A percentile compares a stretch with the other conserved stretches of the same genome.
Evolutionary conservation across 2,888 invertebrate genomes (phyloP).

Genomic region (Acanthosepion pharaonis): DNA sequence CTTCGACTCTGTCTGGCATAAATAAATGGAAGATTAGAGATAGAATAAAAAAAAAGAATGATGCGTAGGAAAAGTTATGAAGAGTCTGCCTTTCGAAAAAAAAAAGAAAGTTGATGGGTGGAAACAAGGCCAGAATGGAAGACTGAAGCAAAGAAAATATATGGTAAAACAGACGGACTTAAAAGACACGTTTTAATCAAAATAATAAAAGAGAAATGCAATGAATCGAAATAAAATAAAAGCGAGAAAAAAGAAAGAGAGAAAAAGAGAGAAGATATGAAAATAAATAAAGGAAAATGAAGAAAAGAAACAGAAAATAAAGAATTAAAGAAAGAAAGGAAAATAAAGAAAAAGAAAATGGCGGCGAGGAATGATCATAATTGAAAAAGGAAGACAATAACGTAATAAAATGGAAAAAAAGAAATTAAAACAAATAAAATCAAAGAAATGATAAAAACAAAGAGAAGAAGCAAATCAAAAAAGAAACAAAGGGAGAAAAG

Average conservation of each 20-base stretch:
- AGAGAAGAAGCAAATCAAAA: no score
- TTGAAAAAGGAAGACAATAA: background rate
- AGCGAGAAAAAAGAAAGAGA: background rate
- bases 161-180: no score
- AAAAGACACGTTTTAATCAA: no score
- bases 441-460: no score
- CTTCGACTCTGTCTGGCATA: constrained; percentile 33
- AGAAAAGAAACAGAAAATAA: no score
- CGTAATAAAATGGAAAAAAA: background rate
- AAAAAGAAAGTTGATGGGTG: background rate
- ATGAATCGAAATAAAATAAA: background rate
- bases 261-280: background rate
- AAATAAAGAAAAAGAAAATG: background rate
- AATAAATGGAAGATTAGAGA: background rate
- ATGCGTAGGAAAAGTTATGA: background rate
- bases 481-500: background rate
- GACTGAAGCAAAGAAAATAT: background rate
- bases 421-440: background rate
- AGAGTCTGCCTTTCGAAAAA: background rate
- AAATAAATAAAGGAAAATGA: background rate
- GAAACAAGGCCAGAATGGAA: background rate
- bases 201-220: no score
- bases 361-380: no score
- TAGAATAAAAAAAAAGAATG: background rate
- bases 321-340: background rate